Base-by-base conservation (phyloP, 1,140 invertebrate genomes). In the Temnothorax longispinosus region DNA sequence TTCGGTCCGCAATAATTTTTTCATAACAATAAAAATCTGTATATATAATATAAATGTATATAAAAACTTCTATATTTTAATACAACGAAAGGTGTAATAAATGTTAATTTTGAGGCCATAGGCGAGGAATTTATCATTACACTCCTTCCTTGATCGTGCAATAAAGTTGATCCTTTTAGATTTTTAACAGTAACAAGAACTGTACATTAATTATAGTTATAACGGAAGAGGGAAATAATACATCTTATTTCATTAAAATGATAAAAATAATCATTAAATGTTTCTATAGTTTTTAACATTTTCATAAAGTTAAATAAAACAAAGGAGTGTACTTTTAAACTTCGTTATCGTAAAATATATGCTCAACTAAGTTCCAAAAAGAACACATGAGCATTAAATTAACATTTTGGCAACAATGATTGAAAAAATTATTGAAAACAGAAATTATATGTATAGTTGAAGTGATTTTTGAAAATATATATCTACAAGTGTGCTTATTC, bases 401-500 rank as follows among this genome's bases (percentile, higher is more conserved):
- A 84, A 75, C 0, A 35, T 47, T 60, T 74, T 69, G 7, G 21
- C 11, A 44, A 13, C 35, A 27, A 27, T 1, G 27, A 87, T n/a
- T 77, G 27, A 10, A 69, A 47, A 44, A 74, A 84, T 77, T 18
- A 88, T 71, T 88, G 52, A 54, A 69, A 35, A 87, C 52, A 27
- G 27, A 72, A 77, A 85, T 32, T 11, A 67, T 74, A 38, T 21
- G 5, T 60, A 15, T 35, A 65, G 58, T 32, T 6, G 3, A 54
- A 50, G 65, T 75, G 1, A 47, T 52, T 78, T 27, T 72, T 44
- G 6, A 47, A 89, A 78, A 13, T 67, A 56, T 52, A 27, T 64
- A 60, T 85, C 11, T 58, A 60, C 7, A 62, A 71, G 5, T 84
- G n/a, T 41, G 77, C 27, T 64, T 82, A 82, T 75, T 89, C 87